Base-by-base conservation (phyloP, 2,888 invertebrate species). In the Orthonevra nobilis region DNA sequence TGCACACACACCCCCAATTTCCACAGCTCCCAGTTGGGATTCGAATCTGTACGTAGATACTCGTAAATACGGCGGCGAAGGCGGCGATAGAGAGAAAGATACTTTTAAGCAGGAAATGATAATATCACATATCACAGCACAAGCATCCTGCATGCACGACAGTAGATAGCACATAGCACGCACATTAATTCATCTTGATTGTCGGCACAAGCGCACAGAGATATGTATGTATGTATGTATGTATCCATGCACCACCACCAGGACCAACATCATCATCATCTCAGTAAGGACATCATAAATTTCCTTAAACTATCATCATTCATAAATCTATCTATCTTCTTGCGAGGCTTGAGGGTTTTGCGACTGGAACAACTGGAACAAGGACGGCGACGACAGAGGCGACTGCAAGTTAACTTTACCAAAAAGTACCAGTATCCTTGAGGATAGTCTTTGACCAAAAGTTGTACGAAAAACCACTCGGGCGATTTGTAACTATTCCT, bases 301-400 rank as follows among this genome's bases (percentile, higher is more conserved):
- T 72, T 56, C 48, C 72, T 64, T 63, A 72, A 72, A 72, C 56
- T 72, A 63, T 42, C 72, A 63, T 72, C 63, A 48, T 72, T 72
- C 72, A 72, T 72, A 56, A 72, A 56, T 72, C 63, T 34, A 30
- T 63, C 54, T 63, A 56, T 32, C 72, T 72, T 48, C 32, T 48
- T 56, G 17, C 30, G n/a, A n/a, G n/a, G n/a, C n/a, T n/a, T n/a
- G n/a, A n/a, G n/a, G n/a, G n/a, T n/a, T n/a, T n/a, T n/a, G n/a
- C n/a, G n/a, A n/a, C n/a, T n/a, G n/a, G n/a, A n/a, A n/a, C n/a
- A n/a, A n/a, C n/a, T n/a, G n/a, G n/a, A n/a, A n/a, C n/a, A n/a
- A n/a, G 23, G 20, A 7, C 1, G 38, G 28, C 12, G n/a, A 30
- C 20, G 17, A 32, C 54, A 54, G 28, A 26, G 40, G 17, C 52